Conservation (phyloP, 2,113 vertebrate genomes). For the Festucalex cinctus region DNA sequence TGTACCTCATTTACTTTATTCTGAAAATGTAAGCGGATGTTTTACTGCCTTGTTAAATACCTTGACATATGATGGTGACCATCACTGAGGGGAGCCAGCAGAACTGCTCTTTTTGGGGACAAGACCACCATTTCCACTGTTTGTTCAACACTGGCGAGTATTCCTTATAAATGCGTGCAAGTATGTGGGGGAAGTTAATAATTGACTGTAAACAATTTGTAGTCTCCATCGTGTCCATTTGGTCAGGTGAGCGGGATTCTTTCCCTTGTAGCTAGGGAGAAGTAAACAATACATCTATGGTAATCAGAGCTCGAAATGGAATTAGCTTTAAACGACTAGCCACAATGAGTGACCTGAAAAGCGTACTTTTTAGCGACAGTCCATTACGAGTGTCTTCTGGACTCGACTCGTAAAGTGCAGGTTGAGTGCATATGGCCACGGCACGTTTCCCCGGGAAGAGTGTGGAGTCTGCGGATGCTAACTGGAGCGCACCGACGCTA, state of each 20-base stretch:
- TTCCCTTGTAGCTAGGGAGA: conserved; percentile 21
- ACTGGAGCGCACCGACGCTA: conserved; percentile 38
- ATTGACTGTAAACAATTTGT: neutral
- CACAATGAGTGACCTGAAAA: neutral
- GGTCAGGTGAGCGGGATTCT: conserved; percentile 12
- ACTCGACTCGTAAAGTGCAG: conserved; percentile 2
- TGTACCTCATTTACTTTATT: neutral
- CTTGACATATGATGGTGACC: neutral
- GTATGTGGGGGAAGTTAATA: conserved; percentile 2
- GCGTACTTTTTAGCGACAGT: neutral
- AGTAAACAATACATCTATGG: neutral
- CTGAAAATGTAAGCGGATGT: conserved; percentile 31
- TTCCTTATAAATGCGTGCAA: neutral
- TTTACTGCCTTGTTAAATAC: neutral
- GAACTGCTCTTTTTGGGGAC: neutral
- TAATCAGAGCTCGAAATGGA: neutral
- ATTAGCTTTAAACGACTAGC: neutral
- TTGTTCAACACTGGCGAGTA: neutral
- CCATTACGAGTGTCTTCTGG: neutral
- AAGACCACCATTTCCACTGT: neutral
- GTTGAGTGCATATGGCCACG: conserved; percentile 31
- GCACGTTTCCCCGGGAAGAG: conserved; percentile 47
- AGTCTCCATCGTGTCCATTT: neutral
- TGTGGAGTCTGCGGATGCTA: conserved; percentile 36
- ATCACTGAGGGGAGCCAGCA: conserved; percentile 1